These are phyloP conservation scores for Potorous gilbertii DNA, from an alignment of 2,797 vertebrate species.

Conservation along the genomic window DNA sequence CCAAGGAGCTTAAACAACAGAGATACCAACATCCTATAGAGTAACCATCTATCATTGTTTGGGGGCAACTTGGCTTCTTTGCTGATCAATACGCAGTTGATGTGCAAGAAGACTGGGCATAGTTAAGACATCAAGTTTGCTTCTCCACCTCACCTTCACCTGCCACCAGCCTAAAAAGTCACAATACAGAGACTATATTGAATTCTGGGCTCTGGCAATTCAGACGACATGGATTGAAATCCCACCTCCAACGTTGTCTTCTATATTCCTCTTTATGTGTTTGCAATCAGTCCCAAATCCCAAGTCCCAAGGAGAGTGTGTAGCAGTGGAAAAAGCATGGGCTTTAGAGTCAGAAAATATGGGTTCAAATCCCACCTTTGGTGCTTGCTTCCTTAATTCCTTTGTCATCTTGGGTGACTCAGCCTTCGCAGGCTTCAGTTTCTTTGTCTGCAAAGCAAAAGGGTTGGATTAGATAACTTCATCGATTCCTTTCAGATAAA, in stretches of 20 bases:
- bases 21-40: not conserved
- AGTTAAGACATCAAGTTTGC: not conserved
- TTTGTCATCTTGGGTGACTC: not conserved
- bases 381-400: not conserved
- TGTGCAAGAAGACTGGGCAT: not conserved
- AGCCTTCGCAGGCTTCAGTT: not conserved
- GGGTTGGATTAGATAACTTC: not conserved
- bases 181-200: not conserved
- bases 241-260: not conserved
- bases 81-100: not conserved
- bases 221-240: not conserved
- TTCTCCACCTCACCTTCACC: not conserved
- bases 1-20: not conserved
- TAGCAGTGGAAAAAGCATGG: not conserved
- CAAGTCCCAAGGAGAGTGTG: not conserved
- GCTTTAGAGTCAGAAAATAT: not conserved
- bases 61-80: not conserved
- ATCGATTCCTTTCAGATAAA: not conserved
- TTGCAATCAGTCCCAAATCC: not conserved
- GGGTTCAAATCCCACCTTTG: not conserved
- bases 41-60: not conserved
- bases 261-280: not conserved
- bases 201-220: not conserved
- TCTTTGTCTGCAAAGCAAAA: not conserved
- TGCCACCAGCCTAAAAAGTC: not conserved